These are phyloP conservation scores for Brevipalpus yothersi DNA, from an alignment of 1,140 invertebrate genomes.

Conservation along the genomic window DNA sequence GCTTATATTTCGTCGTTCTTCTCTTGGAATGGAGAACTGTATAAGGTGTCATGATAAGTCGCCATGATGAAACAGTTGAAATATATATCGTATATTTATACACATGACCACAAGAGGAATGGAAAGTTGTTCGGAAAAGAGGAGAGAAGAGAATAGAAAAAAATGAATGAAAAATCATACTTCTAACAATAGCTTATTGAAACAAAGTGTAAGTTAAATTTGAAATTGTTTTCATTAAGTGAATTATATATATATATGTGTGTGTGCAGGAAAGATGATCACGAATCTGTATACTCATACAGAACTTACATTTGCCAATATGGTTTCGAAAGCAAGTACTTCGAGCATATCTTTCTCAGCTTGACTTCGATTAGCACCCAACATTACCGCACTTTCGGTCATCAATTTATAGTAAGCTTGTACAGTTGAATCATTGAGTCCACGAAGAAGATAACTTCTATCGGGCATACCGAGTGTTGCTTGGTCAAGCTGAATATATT, in stretches of 20 bases:
- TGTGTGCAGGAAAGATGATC: not conserved
- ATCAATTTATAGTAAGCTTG: constrained; percentile 25
- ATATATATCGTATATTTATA: not conserved
- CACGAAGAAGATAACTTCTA: constrained; percentile 61
- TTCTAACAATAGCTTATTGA: no score
- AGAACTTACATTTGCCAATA: constrained; percentile 60
- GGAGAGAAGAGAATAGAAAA: no score
- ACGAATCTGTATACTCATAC: not conserved
- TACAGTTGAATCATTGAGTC: constrained; percentile 20
- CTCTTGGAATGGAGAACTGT: constrained; percentile 42
- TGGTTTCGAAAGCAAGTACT: constrained; percentile 70
- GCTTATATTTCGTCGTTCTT: constrained; percentile 69
- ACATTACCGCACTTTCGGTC: constrained; percentile 50
- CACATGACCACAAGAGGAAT: no score
- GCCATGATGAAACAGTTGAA: not conserved
- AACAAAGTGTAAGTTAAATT: no score
- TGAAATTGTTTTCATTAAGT: no score
- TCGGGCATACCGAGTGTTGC: constrained; percentile 54
- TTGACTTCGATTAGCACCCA: constrained; percentile 46
- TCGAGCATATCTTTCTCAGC: constrained; percentile 53
- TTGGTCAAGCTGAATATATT: constrained; percentile 53
- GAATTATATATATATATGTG: not conserved
- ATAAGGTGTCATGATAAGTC: not conserved
- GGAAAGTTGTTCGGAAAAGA: no score
- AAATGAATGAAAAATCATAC: no score